Percentiles rank a stretch among this genome's conserved stretches.
Conservation (phyloP, 2,113 vertebrate species). For the Butorides virescens region DNA sequence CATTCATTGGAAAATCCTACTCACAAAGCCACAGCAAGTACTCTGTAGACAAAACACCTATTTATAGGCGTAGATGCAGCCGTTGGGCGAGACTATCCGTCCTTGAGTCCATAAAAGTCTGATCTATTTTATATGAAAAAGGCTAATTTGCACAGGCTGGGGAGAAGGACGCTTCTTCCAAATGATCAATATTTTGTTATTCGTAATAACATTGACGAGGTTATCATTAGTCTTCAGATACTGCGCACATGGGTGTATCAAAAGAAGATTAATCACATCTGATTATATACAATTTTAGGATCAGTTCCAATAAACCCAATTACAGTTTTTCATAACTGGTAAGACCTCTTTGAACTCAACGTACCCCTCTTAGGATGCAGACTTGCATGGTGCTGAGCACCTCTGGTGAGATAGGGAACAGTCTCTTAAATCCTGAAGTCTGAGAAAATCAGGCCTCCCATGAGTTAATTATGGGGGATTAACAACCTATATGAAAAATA, state of each 20-base stretch:
- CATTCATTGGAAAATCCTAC: background rate
- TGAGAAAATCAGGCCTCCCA: background rate
- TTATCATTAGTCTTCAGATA: background rate
- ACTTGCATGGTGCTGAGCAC: background rate
- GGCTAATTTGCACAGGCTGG: background rate
- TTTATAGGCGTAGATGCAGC: background rate
- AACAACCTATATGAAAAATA: background rate
- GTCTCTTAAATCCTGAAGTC: background rate
- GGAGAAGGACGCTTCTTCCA: background rate
- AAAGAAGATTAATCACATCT: background rate
- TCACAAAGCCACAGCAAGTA: background rate
- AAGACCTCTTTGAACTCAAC: background rate
- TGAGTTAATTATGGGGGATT: background rate
- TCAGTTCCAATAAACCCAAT: background rate
- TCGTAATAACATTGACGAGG: background rate
- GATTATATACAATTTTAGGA: background rate
- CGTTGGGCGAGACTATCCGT: background rate
- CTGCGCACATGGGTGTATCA: background rate
- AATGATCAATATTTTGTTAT: background rate
- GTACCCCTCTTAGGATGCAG: background rate
- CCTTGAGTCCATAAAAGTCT: background rate
- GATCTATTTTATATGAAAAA: background rate
- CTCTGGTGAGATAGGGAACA: background rate
- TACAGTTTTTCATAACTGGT: background rate
- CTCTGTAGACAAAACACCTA: background rate